phyloP scores from a whole-genome alignment of 2,113 vertebrate species.

The Gymnarchus niloticus region DNA sequence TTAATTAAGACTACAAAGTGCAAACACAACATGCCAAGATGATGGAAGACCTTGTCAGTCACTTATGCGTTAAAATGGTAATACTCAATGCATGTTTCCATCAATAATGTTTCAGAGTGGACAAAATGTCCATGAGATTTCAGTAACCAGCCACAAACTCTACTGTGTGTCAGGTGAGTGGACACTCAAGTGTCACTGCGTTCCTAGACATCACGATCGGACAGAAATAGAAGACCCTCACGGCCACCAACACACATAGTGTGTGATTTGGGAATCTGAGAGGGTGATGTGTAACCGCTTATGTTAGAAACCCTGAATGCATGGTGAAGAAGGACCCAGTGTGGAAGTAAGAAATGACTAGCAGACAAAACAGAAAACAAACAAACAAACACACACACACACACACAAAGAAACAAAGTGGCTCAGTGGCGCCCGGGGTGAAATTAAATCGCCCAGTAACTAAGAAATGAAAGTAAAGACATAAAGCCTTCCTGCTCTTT shows the following conservation, averaged over 20 bases:
- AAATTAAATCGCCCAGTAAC: neutral
- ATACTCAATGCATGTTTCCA: too few species aligned
- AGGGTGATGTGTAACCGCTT: neutral
- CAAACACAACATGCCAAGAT: neutral
- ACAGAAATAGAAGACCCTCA: constrained; percentile 1
- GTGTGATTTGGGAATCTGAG: constrained; percentile 13
- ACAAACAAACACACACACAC: too few species aligned
- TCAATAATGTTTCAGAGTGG: too few species aligned
- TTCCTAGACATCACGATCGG: constrained; percentile 12
- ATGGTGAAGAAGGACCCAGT: neutral
- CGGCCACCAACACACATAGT: too few species aligned
- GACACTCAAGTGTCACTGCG: neutral
- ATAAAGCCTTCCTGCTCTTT: neutral
- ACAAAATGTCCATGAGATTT: neutral
- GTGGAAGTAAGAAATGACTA: constrained; percentile 1
- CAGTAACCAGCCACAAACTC: neutral
- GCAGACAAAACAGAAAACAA: neutral
- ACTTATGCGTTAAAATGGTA: too few species aligned
- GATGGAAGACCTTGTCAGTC: too few species aligned
- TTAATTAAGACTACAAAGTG: neutral
- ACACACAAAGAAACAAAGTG: neutral
- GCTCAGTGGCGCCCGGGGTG: neutral
- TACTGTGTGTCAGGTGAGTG: neutral
- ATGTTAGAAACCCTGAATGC: neutral
- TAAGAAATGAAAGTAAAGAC: neutral